These are phyloP conservation scores for Gymnoscopelus braueri DNA, from an alignment of 2,797 vertebrate genomes.

Conservation along the genomic window DNA sequence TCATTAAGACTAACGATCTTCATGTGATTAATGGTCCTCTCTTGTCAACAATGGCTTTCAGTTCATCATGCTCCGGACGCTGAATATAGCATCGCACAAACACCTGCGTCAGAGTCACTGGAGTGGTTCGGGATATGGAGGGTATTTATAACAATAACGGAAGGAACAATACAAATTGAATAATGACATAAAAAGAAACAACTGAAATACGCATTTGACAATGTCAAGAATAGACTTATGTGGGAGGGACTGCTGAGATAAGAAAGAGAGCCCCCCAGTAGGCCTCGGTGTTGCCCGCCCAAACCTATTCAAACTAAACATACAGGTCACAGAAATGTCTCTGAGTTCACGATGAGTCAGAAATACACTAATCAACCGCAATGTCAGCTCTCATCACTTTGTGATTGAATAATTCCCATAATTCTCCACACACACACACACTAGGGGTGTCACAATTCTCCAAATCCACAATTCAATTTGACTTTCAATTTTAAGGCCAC, in stretches of 20 bases:
- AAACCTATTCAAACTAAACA: conserved; percentile 2
- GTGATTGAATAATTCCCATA: not conserved
- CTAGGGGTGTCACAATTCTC: no score
- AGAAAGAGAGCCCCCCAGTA: not conserved
- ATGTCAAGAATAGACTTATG: not conserved
- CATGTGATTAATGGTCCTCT: conserved; percentile 3
- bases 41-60: not conserved
- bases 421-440: no score
- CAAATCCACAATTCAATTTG: no score
- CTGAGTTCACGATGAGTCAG: no score
- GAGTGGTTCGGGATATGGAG: no score
- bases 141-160: not conserved
- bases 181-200: not conserved
- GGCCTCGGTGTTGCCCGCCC: not conserved
- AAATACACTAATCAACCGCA: not conserved
- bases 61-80: not conserved
- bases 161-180: not conserved
- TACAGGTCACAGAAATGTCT: no score
- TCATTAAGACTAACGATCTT: not conserved
- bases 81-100: not conserved
- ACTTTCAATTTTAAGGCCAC: not conserved
- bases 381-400: not conserved
- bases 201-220: not conserved
- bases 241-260: not conserved
- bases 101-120: not conserved